A percentile compares a stretch with the other conserved stretches of the same genome.
Conservation (phyloP, 2,888 invertebrate genomes). For the Spisula solida region DNA sequence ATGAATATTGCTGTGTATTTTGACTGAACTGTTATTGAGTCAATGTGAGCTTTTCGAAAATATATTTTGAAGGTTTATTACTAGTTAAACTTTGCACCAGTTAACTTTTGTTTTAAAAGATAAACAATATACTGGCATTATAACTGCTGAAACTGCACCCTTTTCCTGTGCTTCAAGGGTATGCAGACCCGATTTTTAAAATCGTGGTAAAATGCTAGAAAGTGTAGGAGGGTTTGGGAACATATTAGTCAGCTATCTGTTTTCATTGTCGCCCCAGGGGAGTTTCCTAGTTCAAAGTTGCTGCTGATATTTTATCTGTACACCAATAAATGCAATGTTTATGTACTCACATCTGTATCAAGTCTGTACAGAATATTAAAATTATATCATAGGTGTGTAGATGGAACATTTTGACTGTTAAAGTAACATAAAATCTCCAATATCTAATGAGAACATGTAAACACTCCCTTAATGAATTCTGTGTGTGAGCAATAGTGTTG, state of each 20-base stretch:
- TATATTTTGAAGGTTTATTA: not conserved
- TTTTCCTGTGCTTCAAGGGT: not conserved
- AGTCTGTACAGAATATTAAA: not conserved
- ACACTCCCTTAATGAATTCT: not conserved
- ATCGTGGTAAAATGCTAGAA: not conserved
- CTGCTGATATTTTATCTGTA: not conserved
- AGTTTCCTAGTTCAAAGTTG: not conserved
- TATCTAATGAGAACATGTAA: conserved; percentile 1
- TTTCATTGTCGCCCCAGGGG: not conserved
- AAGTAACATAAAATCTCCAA: not conserved
- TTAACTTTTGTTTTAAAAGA: not conserved
- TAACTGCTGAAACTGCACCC: not conserved
- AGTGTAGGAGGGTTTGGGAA: not conserved
- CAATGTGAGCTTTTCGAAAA: not conserved
- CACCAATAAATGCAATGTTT: not conserved
- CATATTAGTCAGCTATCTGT: not conserved
- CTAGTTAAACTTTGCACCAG: not conserved
- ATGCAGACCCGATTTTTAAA: not conserved
- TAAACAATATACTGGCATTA: not conserved
- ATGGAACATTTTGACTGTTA: not conserved
- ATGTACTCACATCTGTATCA: not conserved
- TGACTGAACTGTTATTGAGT: not conserved
- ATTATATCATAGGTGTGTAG: not conserved
- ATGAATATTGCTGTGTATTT: too few relatives aligned
- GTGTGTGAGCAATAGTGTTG: not conserved